Evolutionary conservation across 2,113 vertebrate genomes (phyloP).

Genomic region (Pelvicachromis taeniatus): DNA sequence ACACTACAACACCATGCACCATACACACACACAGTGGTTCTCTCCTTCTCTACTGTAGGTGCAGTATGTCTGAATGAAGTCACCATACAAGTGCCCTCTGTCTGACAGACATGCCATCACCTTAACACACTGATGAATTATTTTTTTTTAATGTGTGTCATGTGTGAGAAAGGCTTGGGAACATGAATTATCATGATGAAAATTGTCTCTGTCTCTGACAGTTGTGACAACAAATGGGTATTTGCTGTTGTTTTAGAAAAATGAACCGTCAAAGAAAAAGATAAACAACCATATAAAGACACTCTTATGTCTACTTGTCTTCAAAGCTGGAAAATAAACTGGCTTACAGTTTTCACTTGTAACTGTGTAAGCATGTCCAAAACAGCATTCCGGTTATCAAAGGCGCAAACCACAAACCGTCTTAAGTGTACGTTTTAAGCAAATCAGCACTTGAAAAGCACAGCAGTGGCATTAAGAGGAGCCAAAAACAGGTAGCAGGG

Average conservation of each 20-base stretch:
- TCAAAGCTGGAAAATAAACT: constrained; percentile 48
- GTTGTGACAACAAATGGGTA: constrained; percentile 11
- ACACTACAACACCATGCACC: background rate
- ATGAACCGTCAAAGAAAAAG: background rate
- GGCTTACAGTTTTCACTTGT: constrained; percentile 7
- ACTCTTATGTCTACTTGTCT: constrained; percentile 27
- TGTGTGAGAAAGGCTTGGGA: accelerated
- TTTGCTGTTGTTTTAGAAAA: background rate
- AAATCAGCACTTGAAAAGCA: constrained; percentile 64
- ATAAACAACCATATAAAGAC: constrained; percentile 2
- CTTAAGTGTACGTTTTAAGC: constrained; percentile 54
- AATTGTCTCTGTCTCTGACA: constrained; percentile 7
- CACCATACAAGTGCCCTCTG: background rate
- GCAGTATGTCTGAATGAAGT: background rate
- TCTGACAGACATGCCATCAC: background rate
- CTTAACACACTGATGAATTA: background rate
- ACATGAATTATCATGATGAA: background rate
- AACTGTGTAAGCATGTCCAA: constrained; percentile 28
- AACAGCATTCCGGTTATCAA: constrained; percentile 66
- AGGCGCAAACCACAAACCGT: constrained; percentile 56
- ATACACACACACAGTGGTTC: background rate
- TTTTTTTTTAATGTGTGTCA: background rate
- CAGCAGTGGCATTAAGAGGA: constrained; percentile 51
- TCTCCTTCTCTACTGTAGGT: background rate
- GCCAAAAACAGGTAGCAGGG: constrained; percentile 43